Conservation (phyloP, 1,140 invertebrate genomes). For the Leptoteleia sp. region DNA sequence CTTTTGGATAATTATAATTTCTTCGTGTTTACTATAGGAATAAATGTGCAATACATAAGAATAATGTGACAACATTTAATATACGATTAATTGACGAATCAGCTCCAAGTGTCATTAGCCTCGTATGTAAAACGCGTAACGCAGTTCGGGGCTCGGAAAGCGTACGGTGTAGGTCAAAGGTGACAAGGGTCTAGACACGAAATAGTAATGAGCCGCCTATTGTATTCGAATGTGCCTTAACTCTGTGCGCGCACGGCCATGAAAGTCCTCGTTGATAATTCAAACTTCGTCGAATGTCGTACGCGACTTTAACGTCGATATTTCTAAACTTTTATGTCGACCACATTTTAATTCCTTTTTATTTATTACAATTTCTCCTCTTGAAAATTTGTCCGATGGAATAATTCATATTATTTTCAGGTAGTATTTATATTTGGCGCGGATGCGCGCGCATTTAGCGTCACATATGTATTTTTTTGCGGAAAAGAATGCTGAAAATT, state of each 20-base stretch:
- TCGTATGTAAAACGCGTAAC: constrained; percentile 39
- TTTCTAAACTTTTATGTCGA: constrained; percentile 55
- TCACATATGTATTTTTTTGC: too few relatives aligned
- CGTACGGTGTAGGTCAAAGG: constrained; percentile 63
- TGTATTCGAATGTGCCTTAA: constrained; percentile 70
- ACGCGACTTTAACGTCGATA: constrained; percentile 44
- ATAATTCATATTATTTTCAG: too few relatives aligned
- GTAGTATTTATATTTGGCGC: too few relatives aligned
- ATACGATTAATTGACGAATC: too few relatives aligned
- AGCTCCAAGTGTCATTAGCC: constrained; percentile 30
- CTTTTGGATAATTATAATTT: neutral
- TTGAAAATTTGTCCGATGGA: too few relatives aligned
- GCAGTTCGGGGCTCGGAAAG: constrained; percentile 24
- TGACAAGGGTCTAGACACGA: constrained; percentile 66
- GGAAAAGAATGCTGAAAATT: too few relatives aligned
- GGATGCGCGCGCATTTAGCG: too few relatives aligned
- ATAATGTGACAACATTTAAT: too few relatives aligned
- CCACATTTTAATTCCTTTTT: too few relatives aligned
- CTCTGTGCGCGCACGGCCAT: constrained; percentile 49
- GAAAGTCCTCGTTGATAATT: constrained; percentile 57
- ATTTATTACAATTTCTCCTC: too few relatives aligned
- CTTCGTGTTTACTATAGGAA: constrained; percentile 9
- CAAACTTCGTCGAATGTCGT: constrained; percentile 52
- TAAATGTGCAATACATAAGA: too few relatives aligned
- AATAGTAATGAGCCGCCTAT: constrained; percentile 69